Evolutionary conservation across 2,113 vertebrate genomes (phyloP), one percentile per base, ranked within the genome.

Genomic region (Mustelus asterias): DNA sequence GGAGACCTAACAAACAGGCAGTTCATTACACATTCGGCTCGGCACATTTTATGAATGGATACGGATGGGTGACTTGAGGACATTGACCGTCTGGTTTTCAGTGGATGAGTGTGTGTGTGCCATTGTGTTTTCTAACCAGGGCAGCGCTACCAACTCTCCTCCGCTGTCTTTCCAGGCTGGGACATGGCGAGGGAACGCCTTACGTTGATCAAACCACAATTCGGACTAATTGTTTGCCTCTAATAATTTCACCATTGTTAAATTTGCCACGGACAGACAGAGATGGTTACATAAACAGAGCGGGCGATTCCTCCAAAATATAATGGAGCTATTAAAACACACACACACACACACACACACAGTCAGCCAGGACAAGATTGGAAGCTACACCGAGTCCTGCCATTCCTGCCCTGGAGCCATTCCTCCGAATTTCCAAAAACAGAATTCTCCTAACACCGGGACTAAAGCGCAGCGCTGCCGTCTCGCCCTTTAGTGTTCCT

Each of bases 41-140:
- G 37, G 11, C 22, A 33, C n/a, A 95, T 26, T 72, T 95, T 95
- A 48, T 95, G 93, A 95, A 95, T 95, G 93, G 41, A 70, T 41
- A 29, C 22, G 3, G 33, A 16, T 67, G 86, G 93, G 93, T 95
- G 93, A 95, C 93, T 29, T 69, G 93, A 72, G 93, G 93, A 95
- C 93, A 54, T 1, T 18, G 48, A 41, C 69, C 26, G 11, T 24
- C 24, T 5, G 69, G 24, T 26, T 54, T 48, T 72, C 67, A 18
- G 67, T 9, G 37, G 67, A 72, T 16, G 14, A 2, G 89, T 1
- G n/a, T 14, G n/a, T 14, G 24, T 1, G 54, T 26, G 67, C 14
- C 37, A 20, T 69, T 41, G 33, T 69, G 16, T 69, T 9, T 69
- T 41, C 18, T 9, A 69, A 41, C n/a, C 92, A 69, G 16, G 33